Conservation (phyloP, 2,888 invertebrate genomes). For the Diloba caeruleocephala region DNA sequence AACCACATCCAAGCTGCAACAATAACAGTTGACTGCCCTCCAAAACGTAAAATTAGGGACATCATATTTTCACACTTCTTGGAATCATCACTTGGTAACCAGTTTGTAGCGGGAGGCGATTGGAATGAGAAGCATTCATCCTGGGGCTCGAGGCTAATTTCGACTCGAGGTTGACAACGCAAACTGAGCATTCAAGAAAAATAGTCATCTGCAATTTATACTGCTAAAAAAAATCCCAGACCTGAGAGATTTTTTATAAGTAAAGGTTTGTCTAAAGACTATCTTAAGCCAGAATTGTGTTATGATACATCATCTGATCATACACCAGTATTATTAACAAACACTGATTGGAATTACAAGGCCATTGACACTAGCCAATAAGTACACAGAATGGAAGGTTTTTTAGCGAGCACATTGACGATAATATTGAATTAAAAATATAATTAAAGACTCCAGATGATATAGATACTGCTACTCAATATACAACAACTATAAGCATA, state of each 20-base stretch:
- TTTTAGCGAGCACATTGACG: no score
- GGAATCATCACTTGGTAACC: slow-evolving; percentile 2
- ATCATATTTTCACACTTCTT: slow-evolving; percentile 2
- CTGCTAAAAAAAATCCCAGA: slow-evolving; percentile 40
- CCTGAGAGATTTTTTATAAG: slow-evolving; percentile 12
- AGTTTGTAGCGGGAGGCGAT: slow-evolving; percentile 37
- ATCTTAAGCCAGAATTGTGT: no score
- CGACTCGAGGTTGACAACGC: slow-evolving; percentile 29
- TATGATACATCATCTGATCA: no score
- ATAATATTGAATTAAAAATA: no score
- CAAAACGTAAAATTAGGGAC: slow-evolving; percentile 31
- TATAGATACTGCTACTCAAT: no score
- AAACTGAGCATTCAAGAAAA: slow-evolving; percentile 7
- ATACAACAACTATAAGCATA: no score
- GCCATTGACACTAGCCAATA: no score
- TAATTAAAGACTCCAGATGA: no score
- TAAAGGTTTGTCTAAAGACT: no score
- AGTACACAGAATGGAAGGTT: no score
- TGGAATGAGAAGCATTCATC: slow-evolving; percentile 37
- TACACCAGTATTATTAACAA: no score
- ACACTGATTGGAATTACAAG: no score
- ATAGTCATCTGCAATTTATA: slow-evolving; percentile 10
- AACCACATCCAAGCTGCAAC: slow-evolving; percentile 36
- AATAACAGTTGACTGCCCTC: slow-evolving; percentile 37
- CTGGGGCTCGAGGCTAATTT: slow-evolving; percentile 15